Evolutionary conservation across 2,113 vertebrate genomes (phyloP).

Genomic region (Pelobates fuscus): DNA sequence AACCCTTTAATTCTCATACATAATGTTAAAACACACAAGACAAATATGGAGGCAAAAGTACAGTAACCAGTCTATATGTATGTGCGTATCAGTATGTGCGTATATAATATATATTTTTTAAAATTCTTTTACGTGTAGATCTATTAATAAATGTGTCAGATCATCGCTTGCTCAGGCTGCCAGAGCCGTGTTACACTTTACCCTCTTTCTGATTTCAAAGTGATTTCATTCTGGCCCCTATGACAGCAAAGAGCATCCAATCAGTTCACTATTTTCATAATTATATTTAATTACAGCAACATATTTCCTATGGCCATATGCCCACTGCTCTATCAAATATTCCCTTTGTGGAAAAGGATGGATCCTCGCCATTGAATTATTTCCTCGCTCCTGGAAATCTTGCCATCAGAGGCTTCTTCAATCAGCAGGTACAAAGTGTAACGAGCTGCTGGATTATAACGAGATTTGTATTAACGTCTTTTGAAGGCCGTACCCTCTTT

Average conservation of each 20-base stretch:
- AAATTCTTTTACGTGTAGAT: too few relatives aligned
- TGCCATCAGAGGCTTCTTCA: not conserved
- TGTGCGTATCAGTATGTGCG: too few relatives aligned
- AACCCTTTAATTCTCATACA: too few relatives aligned
- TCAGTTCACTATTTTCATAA: not conserved
- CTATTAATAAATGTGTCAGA: too few relatives aligned
- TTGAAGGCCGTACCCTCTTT: not conserved
- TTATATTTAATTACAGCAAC: not conserved
- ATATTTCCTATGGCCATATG: not conserved
- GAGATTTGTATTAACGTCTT: not conserved
- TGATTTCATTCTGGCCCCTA: not conserved
- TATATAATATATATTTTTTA: too few relatives aligned
- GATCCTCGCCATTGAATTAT: not conserved
- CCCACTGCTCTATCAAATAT: not conserved
- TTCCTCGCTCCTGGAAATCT: not conserved
- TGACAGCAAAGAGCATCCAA: not conserved
- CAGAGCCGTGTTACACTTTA: too few relatives aligned
- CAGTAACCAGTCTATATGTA: too few relatives aligned
- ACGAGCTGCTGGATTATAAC: not conserved
- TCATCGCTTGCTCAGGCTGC: not conserved
- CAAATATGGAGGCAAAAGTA: too few relatives aligned
- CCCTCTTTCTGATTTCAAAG: not conserved
- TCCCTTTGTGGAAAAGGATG: conserved; percentile 1
- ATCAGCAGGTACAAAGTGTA: conserved; percentile 2
- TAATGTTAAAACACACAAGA: too few relatives aligned